Conservation (phyloP, 1,140 invertebrate species). For the Heliconius eleuchia region DNA sequence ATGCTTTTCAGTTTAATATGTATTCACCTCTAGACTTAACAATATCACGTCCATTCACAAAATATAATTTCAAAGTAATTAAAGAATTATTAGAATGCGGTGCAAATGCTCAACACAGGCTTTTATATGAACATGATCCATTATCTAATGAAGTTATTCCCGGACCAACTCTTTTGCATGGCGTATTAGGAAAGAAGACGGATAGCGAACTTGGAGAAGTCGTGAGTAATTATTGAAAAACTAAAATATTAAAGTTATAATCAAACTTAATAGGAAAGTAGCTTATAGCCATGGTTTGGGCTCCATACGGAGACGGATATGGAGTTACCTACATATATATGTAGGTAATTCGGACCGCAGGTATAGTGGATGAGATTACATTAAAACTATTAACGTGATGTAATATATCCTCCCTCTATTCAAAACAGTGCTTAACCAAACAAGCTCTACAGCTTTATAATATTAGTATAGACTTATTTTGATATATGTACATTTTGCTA, state of each 20-base stretch:
- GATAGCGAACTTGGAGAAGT: conserved; percentile 56
- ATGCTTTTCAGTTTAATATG: conserved; percentile 43
- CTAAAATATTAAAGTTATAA: too few relatives aligned
- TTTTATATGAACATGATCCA: conserved; percentile 37
- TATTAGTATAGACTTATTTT: neutral
- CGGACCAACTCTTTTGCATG: conserved; percentile 63
- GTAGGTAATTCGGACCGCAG: too few relatives aligned
- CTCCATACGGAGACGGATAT: too few relatives aligned
- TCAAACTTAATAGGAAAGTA: too few relatives aligned
- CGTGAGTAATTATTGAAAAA: conserved; percentile 33
- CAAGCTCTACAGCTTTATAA: neutral
- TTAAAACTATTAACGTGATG: too few relatives aligned
- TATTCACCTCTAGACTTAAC: conserved; percentile 74
- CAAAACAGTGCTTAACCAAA: too few relatives aligned
- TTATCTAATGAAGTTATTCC: conserved; percentile 21
- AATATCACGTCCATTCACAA: conserved; percentile 56
- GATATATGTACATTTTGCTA: neutral
- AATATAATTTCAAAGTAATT: conserved; percentile 63
- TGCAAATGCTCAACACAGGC: conserved; percentile 59
- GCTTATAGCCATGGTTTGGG: too few relatives aligned
- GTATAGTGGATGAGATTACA: too few relatives aligned
- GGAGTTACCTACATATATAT: too few relatives aligned
- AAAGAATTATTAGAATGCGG: conserved; percentile 62
- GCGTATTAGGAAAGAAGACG: conserved; percentile 49
- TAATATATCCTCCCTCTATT: too few relatives aligned